phyloP scores from a whole-genome alignment of 2,113 vertebrate genomes.

The Brachirus orientalis region DNA sequence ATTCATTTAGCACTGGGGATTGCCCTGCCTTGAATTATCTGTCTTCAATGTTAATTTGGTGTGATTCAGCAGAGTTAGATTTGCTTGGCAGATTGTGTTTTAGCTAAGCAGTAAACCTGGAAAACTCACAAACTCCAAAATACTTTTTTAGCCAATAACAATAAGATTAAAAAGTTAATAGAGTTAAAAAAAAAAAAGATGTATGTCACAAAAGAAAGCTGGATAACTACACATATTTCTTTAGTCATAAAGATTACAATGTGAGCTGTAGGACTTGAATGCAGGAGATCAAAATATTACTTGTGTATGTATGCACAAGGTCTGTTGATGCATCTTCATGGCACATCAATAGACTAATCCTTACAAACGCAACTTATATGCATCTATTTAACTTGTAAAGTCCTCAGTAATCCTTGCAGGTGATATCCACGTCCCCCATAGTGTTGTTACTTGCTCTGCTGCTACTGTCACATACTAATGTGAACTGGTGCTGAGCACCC shows the following conservation, averaged over 20 bases:
- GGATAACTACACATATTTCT: too few relatives aligned
- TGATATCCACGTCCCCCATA: neutral
- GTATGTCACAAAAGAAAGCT: too few relatives aligned
- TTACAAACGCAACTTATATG: neutral
- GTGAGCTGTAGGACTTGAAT: neutral
- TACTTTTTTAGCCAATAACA: too few relatives aligned
- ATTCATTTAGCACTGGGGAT: constrained; percentile 10
- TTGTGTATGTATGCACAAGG: neutral
- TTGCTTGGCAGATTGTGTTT: neutral
- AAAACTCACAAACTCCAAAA: too few relatives aligned
- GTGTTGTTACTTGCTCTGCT: neutral
- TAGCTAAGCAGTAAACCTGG: neutral
- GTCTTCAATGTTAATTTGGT: neutral
- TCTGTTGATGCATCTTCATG: too few relatives aligned
- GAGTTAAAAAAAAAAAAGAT: too few relatives aligned
- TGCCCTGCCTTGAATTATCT: neutral
- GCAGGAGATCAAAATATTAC: neutral
- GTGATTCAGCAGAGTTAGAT: neutral
- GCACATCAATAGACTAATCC: neutral
- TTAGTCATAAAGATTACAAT: neutral
- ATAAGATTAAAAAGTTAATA: too few relatives aligned
- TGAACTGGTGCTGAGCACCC: too few relatives aligned
- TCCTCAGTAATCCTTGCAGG: neutral
- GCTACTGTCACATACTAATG: too few relatives aligned
- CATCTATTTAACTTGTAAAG: neutral